A percentile compares a stretch with the other conserved stretches of the same genome.
These are phyloP conservation scores for Hypomesus transpacificus DNA, from an alignment of 2,113 vertebrate species.

Conservation along the genomic window DNA sequence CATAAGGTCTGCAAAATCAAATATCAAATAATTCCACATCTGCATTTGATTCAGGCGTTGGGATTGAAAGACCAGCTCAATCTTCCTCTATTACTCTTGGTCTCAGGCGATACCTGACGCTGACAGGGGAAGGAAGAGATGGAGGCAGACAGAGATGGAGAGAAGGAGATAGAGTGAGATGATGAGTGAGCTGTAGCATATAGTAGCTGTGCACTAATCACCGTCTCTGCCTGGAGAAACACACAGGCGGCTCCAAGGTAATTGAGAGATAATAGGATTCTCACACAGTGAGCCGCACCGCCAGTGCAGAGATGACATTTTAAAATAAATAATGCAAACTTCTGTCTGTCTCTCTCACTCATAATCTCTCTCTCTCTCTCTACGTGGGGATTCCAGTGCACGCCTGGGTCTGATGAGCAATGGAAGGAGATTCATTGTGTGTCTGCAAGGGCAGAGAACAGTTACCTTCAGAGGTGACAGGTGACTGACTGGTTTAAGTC, in stretches of 20 bases:
- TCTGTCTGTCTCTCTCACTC: not conserved
- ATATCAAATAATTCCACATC: constrained; percentile 9
- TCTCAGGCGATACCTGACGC: constrained; percentile 45
- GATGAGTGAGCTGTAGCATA: constrained; percentile 57
- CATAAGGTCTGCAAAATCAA: not conserved
- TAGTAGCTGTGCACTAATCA: constrained; percentile 59
- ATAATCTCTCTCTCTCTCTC: not conserved
- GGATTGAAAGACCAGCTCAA: constrained; percentile 53
- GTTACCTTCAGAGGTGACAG: too few relatives aligned
- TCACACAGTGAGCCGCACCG: constrained; percentile 52
- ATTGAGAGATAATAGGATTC: constrained; percentile 69
- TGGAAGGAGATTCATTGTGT: constrained; percentile 21
- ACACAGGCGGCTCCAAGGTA: constrained; percentile 54
- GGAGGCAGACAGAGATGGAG: not conserved
- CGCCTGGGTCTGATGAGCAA: constrained; percentile 32
- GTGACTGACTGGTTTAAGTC: too few relatives aligned
- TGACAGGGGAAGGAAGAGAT: constrained; percentile 33
- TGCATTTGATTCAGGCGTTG: constrained; percentile 34
- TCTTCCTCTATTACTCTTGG: constrained; percentile 39
- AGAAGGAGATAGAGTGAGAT: constrained; percentile 19
- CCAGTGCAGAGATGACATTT: constrained; percentile 51
- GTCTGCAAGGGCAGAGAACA: constrained; percentile 18
- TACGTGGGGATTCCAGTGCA: constrained; percentile 20
- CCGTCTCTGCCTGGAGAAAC: constrained; percentile 50
- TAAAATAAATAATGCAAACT: constrained; percentile 61